phyloP scores from a whole-genome alignment of 1,140 invertebrate genomes.

The Ostrea denselamellosa region DNA sequence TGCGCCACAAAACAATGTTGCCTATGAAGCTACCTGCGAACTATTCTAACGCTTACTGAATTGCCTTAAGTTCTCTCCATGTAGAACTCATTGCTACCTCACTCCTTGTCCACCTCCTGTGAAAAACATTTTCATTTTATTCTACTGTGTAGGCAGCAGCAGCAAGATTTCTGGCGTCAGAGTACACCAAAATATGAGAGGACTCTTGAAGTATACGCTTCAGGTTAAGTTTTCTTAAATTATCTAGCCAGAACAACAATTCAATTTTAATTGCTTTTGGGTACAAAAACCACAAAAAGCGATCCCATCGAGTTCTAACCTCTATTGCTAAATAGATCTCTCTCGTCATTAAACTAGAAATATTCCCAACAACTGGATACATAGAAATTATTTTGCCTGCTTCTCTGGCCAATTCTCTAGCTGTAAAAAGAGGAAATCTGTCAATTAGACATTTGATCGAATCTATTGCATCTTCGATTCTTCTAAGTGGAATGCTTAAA shows the following conservation, averaged over 20 bases:
- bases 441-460: background rate
- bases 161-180: no score
- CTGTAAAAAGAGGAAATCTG: slow-evolving; percentile 32
- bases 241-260: no score
- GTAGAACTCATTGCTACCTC: no score
- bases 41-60: background rate
- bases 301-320: slow-evolving; percentile 1
- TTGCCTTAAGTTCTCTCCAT: no score
- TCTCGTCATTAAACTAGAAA: slow-evolving; percentile 21
- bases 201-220: no score
- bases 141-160: no score
- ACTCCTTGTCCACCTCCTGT: no score
- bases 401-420: background rate
- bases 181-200: no score
- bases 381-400: slow-evolving; percentile 27
- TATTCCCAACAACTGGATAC: slow-evolving; percentile 15
- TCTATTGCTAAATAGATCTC: slow-evolving; percentile 25
- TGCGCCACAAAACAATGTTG: background rate
- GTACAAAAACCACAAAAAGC: background rate
- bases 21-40: no score
- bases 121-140: no score
- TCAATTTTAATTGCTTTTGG: background rate
- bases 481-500: background rate
- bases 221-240: no score
- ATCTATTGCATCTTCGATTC: background rate